Conservation (phyloP, 1,140 invertebrate species). For the Hestina assimilis region DNA sequence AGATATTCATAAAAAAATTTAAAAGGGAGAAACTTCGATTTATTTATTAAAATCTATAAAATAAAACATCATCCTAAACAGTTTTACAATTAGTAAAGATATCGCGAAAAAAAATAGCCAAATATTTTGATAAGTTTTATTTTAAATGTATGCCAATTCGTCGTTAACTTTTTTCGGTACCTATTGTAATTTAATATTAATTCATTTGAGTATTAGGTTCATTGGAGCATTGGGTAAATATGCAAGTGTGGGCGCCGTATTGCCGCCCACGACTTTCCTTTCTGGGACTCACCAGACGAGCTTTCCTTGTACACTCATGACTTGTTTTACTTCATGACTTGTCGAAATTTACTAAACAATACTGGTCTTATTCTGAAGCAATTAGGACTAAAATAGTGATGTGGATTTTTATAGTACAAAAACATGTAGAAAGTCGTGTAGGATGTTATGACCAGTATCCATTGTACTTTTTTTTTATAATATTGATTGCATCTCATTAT, state of each 20-base stretch:
- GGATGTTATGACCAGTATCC: constrained; percentile 27
- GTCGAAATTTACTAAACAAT: constrained; percentile 1
- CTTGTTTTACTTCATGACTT: background rate
- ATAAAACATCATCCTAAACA: no score
- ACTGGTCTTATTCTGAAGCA: constrained; percentile 3
- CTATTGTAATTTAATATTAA: constrained; percentile 8
- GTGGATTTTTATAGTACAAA: constrained; percentile 12
- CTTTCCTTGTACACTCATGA: constrained; percentile 36
- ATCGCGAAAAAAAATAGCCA: no score
- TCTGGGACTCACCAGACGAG: constrained; percentile 33
- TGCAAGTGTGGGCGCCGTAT: constrained; percentile 11
- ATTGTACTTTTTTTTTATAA: constrained; percentile 17
- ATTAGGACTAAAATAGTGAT: constrained; percentile 21
- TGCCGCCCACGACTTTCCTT: constrained; percentile 35
- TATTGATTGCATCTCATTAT: constrained; percentile 4
- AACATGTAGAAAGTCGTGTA: constrained; percentile 42
- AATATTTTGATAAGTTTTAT: no score
- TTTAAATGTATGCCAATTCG: background rate
- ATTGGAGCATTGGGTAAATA: constrained; percentile 14
- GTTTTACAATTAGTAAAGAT: no score
- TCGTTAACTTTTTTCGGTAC: background rate
- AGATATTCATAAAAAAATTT: no score
- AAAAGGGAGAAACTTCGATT: no score
- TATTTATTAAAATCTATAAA: no score
- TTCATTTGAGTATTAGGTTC: constrained; percentile 3